A percentile compares a stretch with the other conserved stretches of the same genome.
These are phyloP conservation scores for Magallana ariakensis DNA, from an alignment of 1,140 invertebrate genomes.

Conservation along the genomic window DNA sequence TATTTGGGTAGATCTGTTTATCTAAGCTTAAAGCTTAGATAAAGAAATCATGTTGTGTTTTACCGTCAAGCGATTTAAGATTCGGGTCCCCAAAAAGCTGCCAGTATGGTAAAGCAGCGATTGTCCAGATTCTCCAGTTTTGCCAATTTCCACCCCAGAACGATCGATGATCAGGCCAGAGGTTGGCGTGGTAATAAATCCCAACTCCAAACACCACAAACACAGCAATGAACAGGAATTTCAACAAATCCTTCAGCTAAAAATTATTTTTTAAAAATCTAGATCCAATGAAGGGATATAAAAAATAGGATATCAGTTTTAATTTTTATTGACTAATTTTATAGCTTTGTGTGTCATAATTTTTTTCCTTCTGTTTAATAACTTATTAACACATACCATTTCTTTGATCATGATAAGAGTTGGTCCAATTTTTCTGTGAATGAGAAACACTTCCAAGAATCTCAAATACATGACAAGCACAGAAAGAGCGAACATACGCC, in stretches of 20 bases:
- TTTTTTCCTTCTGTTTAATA: no score
- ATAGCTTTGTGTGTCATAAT: no score
- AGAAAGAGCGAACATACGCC: no score
- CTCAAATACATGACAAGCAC: no score
- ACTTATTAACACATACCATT: no score
- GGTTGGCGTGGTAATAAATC: background rate
- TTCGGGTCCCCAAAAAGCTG: conserved; percentile 39
- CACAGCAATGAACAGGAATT: background rate
- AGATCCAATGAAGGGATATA: background rate
- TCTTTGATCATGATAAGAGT: no score
- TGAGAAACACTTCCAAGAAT: no score
- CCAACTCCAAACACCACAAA: background rate
- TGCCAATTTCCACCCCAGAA: background rate
- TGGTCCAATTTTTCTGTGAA: no score
- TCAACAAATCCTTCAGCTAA: background rate
- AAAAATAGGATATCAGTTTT: no score
- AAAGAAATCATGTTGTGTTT: background rate
- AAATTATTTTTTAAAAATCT: background rate
- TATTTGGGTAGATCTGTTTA: no score
- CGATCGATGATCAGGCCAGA: background rate
- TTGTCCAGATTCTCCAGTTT: conserved; percentile 44
- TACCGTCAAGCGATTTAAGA: background rate
- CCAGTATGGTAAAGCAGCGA: conserved; percentile 39
- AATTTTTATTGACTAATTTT: no score
- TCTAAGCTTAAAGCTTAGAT: no score